Percentiles rank a stretch among this genome's conserved stretches.
phyloP scores from a whole-genome alignment of 2,797 vertebrate species.

The Paguma larvata region DNA sequence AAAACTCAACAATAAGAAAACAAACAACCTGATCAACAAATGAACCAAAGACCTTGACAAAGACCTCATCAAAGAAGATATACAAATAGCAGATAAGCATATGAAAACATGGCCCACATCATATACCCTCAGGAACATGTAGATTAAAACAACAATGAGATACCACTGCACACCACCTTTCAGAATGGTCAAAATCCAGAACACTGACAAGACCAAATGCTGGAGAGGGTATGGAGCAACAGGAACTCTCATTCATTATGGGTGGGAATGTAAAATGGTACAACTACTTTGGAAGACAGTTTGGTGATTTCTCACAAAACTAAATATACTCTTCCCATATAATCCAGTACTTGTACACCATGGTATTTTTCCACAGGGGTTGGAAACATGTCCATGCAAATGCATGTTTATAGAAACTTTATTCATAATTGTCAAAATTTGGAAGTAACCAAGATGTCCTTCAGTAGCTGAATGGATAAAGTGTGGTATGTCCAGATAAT shows the following conservation, averaged over 20 bases:
- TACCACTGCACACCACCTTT: not conserved
- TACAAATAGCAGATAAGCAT: not conserved
- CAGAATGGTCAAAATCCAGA: not conserved
- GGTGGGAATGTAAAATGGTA: not conserved
- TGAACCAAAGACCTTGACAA: not conserved
- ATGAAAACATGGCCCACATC: not conserved
- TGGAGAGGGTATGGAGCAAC: not conserved
- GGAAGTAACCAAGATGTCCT: not conserved
- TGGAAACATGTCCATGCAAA: not conserved
- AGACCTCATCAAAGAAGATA: not conserved
- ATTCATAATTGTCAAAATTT: not conserved
- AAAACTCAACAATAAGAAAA: not conserved
- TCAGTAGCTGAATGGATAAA: not conserved
- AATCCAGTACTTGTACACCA: not conserved
- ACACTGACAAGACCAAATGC: not conserved
- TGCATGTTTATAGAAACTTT: not conserved
- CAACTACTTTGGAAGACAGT: not conserved
- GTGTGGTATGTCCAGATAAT: not conserved
- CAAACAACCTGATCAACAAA: not conserved
- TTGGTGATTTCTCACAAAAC: not conserved
- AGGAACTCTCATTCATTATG: not conserved
- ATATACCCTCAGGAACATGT: not conserved
- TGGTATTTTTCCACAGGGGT: not conserved
- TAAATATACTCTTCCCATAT: not conserved
- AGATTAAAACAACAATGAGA: too few relatives aligned